Conservation (phyloP, 2,797 vertebrate species). For the Coccyzus lansbergi region DNA sequence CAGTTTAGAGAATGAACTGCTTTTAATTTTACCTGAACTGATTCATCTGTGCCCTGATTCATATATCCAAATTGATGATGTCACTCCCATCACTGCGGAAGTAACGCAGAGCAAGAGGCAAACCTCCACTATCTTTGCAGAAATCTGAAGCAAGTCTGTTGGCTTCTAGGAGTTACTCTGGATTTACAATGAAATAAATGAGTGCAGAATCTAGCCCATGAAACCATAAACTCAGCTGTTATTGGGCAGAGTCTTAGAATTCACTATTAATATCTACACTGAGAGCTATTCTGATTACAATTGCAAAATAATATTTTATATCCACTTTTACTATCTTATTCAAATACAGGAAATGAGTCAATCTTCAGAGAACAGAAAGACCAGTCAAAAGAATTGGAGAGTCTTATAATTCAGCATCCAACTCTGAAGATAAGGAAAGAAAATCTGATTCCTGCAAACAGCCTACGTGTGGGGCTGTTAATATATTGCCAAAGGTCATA, state of each 20-base stretch:
- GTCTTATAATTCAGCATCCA: conserved; percentile 54
- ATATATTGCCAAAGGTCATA: conserved; percentile 19
- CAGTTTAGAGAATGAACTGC: background rate
- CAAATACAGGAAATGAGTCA: conserved; percentile 80
- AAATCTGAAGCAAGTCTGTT: conserved; percentile 2
- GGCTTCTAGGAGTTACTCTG: conserved; percentile 2
- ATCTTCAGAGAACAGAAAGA: conserved; percentile 62
- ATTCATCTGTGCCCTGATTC: background rate
- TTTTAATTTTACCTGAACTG: conserved; percentile 5
- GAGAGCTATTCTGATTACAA: conserved; percentile 70
- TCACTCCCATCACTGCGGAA: background rate
- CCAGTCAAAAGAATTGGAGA: conserved; percentile 65
- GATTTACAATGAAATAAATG: conserved; percentile 27
- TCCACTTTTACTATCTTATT: conserved; percentile 75
- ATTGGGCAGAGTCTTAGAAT: conserved; percentile 44
- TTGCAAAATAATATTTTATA: conserved; percentile 70
- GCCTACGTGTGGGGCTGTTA: conserved; percentile 15
- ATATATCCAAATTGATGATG: background rate
- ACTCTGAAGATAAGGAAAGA: conserved; percentile 45
- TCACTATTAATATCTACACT: conserved; percentile 69
- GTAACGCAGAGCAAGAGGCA: conserved; percentile 5
- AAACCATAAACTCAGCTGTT: conserved; percentile 62
- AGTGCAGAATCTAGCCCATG: conserved; percentile 36
- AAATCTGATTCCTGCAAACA: conserved; percentile 38
- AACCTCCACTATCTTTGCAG: background rate